Percentiles rank a stretch among this genome's conserved stretches.
Evolutionary conservation across 2,888 invertebrate species (phyloP).

Genomic region (Andrena bucephala): DNA sequence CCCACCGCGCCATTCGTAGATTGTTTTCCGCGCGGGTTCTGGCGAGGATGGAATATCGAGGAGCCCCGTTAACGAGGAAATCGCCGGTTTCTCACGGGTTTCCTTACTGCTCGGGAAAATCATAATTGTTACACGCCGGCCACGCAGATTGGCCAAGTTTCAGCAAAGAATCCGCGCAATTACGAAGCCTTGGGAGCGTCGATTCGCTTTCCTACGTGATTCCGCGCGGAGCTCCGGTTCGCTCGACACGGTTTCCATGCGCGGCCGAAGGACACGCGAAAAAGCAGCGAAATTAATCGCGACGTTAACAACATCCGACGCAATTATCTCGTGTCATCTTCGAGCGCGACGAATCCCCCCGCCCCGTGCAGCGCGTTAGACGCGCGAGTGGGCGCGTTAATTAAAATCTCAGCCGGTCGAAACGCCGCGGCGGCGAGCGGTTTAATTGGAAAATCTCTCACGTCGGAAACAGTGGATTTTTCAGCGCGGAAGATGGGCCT

Average conservation of each 20-base stretch:
- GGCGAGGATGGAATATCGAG: slow-evolving; percentile 1
- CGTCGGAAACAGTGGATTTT: not conserved
- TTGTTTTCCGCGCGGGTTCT: not conserved
- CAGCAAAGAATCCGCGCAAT: slow-evolving; percentile 29
- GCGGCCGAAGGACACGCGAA: slow-evolving; percentile 18
- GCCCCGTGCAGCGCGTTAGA: not conserved
- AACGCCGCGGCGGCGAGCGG: not conserved
- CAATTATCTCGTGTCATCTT: not conserved
- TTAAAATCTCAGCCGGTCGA: slow-evolving; percentile 27
- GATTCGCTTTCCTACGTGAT: slow-evolving; percentile 33
- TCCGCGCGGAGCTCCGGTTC: not conserved
- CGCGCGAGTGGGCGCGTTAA: slow-evolving; percentile 22
- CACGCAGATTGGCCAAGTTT: slow-evolving; percentile 13
- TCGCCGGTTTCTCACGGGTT: slow-evolving; percentile 36
- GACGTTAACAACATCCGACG: slow-evolving; percentile 15
- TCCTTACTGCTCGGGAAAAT: slow-evolving; percentile 9
- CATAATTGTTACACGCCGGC: slow-evolving; percentile 10
- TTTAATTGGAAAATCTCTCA: slow-evolving; percentile 32
- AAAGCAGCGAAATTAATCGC: slow-evolving; percentile 12
- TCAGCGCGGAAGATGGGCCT: not conserved
- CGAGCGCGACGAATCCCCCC: slow-evolving; percentile 3
- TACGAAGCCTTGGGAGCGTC: slow-evolving; percentile 9
- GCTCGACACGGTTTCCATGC: not conserved
- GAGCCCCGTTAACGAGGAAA: slow-evolving; percentile 6
- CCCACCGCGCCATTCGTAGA: not conserved